A percentile compares a stretch with the other conserved stretches of the same genome.
Evolutionary conservation across 1,140 invertebrate genomes (phyloP).

Genomic region (Xylocopa sonorina): DNA sequence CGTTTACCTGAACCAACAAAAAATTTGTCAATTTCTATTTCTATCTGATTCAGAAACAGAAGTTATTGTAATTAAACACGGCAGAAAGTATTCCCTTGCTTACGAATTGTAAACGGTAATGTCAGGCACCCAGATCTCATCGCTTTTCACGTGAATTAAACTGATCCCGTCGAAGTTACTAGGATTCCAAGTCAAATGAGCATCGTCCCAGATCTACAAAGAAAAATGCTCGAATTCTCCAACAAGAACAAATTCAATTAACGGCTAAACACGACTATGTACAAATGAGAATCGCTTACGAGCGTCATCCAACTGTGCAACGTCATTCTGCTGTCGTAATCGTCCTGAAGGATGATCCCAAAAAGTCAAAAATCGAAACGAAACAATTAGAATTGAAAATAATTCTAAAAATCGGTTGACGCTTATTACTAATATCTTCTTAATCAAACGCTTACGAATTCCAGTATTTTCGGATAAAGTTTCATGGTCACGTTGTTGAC

Average conservation of each 20-base stretch:
- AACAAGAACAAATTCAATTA: not conserved
- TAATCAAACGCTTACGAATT: slow-evolving; percentile 80
- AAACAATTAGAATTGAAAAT: no score
- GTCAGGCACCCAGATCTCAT: slow-evolving; percentile 81
- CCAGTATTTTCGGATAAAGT: slow-evolving; percentile 81
- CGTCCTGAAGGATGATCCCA: slow-evolving; percentile 59
- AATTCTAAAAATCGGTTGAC: not conserved
- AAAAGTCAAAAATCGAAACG: not conserved
- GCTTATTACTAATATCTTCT: not conserved
- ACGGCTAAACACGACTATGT: no score
- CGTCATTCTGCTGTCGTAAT: slow-evolving; percentile 58
- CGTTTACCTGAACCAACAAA: not conserved
- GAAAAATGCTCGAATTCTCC: slow-evolving; percentile 32
- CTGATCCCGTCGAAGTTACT: slow-evolving; percentile 77
- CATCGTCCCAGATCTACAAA: slow-evolving; percentile 79
- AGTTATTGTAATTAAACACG: no score
- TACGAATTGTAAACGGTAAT: slow-evolving; percentile 81
- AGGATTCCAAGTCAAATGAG: slow-evolving; percentile 80
- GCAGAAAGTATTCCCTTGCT: slow-evolving; percentile 42
- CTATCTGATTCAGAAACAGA: no score
- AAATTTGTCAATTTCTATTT: no score
- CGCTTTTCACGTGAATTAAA: slow-evolving; percentile 72
- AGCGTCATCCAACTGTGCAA: slow-evolving; percentile 71
- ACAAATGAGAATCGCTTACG: slow-evolving; percentile 62
- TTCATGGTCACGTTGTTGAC: slow-evolving; percentile 78